phyloP scores from a whole-genome alignment of 2,113 vertebrate genomes.

The Semnornis frantzii region DNA sequence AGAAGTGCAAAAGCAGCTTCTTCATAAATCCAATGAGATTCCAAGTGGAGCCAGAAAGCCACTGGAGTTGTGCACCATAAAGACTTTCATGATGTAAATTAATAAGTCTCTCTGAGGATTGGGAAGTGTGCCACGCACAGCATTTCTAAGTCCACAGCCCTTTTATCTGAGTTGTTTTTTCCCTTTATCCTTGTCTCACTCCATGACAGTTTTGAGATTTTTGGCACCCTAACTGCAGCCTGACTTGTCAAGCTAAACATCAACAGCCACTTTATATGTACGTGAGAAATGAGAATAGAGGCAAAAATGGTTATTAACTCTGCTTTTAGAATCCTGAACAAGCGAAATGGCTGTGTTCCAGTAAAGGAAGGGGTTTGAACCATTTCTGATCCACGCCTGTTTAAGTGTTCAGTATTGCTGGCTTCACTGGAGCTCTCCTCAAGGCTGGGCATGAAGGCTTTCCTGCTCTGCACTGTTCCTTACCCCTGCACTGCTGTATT shows the following conservation, averaged over 20 bases:
- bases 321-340: slow-evolving; percentile 31
- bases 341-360: background rate
- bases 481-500: accelerated
- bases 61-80: slow-evolving; percentile 22
- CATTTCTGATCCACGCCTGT: background rate
- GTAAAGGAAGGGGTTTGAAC: background rate
- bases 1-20: background rate
- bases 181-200: slow-evolving; percentile 45
- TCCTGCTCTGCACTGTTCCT: accelerated
- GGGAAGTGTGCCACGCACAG: slow-evolving; percentile 52
- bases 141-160: slow-evolving; percentile 34
- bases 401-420: accelerated
- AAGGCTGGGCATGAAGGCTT: background rate
- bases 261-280: slow-evolving; percentile 40
- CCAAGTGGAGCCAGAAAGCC: slow-evolving; percentile 34
- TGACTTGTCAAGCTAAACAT: slow-evolving; percentile 48
- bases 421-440: background rate
- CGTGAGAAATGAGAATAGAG: slow-evolving; percentile 50
- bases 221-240: slow-evolving; percentile 60
- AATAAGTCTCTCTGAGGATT: slow-evolving; percentile 47
- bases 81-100: slow-evolving; percentile 5
- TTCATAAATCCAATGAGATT: background rate
- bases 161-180: slow-evolving; percentile 62
- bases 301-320: slow-evolving; percentile 57
- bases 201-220: slow-evolving; percentile 62